Evolutionary conservation across 2,113 vertebrate species (phyloP).

Genomic region (Cyphomyrus discorhynchus): DNA sequence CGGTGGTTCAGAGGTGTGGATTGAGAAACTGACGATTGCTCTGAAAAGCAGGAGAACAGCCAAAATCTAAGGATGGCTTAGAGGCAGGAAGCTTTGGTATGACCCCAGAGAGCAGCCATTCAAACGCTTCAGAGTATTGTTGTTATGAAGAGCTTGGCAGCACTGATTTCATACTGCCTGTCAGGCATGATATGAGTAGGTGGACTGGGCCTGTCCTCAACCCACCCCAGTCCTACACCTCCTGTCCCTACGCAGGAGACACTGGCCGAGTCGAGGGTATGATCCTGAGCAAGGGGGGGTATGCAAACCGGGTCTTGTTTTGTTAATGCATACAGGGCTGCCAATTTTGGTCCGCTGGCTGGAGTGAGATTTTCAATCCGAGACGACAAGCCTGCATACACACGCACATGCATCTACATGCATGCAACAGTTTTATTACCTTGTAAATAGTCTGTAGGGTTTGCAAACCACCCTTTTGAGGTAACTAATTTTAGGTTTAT

Average conservation of each 20-base stretch:
- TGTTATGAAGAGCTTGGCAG: not conserved
- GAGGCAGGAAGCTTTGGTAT: not conserved
- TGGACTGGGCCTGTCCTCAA: constrained; percentile 9
- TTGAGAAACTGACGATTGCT: not conserved
- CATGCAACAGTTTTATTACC: not conserved
- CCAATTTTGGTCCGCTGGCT: not conserved
- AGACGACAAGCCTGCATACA: not conserved
- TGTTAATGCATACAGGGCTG: not conserved
- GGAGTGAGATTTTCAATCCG: not conserved
- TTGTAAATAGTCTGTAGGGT: not conserved
- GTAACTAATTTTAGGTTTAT: not conserved
- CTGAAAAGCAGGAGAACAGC: not conserved
- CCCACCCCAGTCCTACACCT: not conserved
- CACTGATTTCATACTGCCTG: not conserved
- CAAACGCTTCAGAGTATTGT: not conserved
- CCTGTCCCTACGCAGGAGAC: not conserved
- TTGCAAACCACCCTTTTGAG: not conserved
- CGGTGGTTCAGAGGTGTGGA: not conserved
- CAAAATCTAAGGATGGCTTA: not conserved
- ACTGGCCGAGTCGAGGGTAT: not conserved
- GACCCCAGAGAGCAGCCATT: not conserved
- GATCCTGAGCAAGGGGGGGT: not conserved
- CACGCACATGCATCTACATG: not conserved
- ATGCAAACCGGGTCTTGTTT: not conserved
- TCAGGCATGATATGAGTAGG: not conserved